Evolutionary conservation across 2,797 vertebrate species (phyloP).

Genomic region (Pampus argenteus): DNA sequence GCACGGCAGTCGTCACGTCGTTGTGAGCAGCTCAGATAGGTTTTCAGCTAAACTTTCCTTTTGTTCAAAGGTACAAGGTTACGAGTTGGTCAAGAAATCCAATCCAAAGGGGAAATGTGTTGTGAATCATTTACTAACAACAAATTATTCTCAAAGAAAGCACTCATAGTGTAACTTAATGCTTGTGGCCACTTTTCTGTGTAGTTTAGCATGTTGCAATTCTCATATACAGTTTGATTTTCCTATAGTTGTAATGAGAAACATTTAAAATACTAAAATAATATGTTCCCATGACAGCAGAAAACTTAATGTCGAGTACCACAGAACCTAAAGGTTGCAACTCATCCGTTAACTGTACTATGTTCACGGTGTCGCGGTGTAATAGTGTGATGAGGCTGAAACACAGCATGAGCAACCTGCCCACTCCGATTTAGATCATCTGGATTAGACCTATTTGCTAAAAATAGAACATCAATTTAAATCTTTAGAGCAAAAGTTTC

Average conservation of each 20-base stretch:
- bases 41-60: slow-evolving; percentile 17
- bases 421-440: background rate
- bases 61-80: slow-evolving; percentile 4
- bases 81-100: background rate
- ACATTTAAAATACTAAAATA: background rate
- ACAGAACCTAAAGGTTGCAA: background rate
- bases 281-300: background rate
- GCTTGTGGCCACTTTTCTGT: background rate
- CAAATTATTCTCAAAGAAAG: slow-evolving; percentile 2
- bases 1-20: slow-evolving; percentile 34
- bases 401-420: background rate
- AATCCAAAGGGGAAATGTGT: slow-evolving; percentile 3
- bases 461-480: slow-evolving; percentile 10
- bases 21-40: slow-evolving; percentile 23
- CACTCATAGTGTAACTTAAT: background rate
- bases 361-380: background rate
- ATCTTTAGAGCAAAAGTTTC: background rate
- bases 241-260: background rate
- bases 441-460: slow-evolving; percentile 1
- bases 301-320: background rate
- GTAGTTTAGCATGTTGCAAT: background rate
- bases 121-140: background rate
- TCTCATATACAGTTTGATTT: background rate
- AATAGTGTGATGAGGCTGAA: background rate
- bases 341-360: background rate